These are phyloP conservation scores for Hylaeus anthracinus DNA, from an alignment of 1,140 invertebrate species.

Conservation along the genomic window DNA sequence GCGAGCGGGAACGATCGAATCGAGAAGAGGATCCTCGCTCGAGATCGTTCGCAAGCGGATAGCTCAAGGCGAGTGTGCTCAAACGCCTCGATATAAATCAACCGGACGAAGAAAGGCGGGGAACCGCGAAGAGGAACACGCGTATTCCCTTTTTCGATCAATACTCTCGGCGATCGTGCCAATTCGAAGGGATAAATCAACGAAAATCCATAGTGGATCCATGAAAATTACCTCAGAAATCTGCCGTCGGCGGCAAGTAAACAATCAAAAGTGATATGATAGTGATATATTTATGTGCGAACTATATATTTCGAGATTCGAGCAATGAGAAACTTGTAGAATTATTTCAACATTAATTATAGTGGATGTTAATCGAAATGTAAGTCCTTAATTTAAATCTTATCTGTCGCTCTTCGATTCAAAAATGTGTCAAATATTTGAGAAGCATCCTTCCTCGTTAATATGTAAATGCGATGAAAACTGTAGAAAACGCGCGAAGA, in stretches of 20 bases:
- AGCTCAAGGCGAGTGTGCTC: constrained; percentile 59
- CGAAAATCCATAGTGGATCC: constrained; percentile 29
- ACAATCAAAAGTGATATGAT: background rate
- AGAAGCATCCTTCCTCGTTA: too few species aligned
- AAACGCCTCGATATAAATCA: constrained; percentile 50
- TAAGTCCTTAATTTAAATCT: too few species aligned
- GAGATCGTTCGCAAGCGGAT: constrained; percentile 52
- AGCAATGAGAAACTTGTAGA: too few species aligned
- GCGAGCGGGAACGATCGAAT: constrained; percentile 36
- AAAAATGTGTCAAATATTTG: too few species aligned
- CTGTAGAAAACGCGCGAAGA: too few species aligned
- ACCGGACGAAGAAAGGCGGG: constrained; percentile 11
- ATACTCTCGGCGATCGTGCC: constrained; percentile 44
- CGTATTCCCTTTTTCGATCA: constrained; percentile 34
- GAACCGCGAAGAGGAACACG: constrained; percentile 3
- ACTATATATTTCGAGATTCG: too few species aligned
- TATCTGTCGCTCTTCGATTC: too few species aligned
- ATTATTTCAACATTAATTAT: too few species aligned
- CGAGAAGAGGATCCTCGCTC: background rate
- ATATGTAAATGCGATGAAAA: too few species aligned
- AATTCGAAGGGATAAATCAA: constrained; percentile 43
- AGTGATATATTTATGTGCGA: too few species aligned
- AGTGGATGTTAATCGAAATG: too few species aligned
- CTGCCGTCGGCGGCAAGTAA: constrained; percentile 32
- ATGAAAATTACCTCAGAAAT: constrained; percentile 48